Conservation (phyloP, 1,140 invertebrate genomes). For the Drosophila melanogaster region DNA sequence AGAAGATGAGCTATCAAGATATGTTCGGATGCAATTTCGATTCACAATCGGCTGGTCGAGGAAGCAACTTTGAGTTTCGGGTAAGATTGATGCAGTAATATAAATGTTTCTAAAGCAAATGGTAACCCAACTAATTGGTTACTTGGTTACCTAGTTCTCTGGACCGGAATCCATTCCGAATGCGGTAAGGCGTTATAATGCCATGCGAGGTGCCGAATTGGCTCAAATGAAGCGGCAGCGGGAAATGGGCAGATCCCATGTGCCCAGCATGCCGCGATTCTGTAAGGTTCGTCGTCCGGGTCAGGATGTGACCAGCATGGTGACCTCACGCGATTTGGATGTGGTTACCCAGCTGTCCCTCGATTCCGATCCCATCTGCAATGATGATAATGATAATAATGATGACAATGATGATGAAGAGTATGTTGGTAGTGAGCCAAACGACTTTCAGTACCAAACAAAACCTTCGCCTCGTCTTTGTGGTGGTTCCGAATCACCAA, state of each 20-base stretch:
- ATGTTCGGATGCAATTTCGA: constrained; percentile 17
- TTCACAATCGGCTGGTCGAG: not conserved
- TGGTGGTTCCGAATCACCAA: constrained; percentile 15
- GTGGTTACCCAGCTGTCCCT: constrained; percentile 65
- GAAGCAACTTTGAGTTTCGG: constrained; percentile 63
- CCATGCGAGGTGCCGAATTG: constrained; percentile 55
- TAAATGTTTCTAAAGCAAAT: not conserved
- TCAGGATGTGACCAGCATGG: constrained; percentile 56
- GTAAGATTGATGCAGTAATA: constrained; percentile 30
- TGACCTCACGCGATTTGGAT: constrained; percentile 52
- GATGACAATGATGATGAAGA: not conserved
- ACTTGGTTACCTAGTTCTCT: constrained; percentile 41
- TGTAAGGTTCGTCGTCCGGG: constrained; percentile 56
- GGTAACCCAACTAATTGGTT: not conserved
- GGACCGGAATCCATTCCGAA: constrained; percentile 63
- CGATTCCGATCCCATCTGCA: not conserved
- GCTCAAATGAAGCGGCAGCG: constrained; percentile 33
- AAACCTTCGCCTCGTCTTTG: constrained; percentile 6
- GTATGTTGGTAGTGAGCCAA: not conserved
- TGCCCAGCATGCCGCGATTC: constrained; percentile 33
- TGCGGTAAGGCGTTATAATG: constrained; percentile 61
- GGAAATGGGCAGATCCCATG: constrained; percentile 7
- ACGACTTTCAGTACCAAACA: too few species aligned
- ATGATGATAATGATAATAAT: not conserved
- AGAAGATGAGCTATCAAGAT: constrained; percentile 36